phyloP scores from a whole-genome alignment of 2,113 vertebrate species.

The Grammomys dolichurus region DNA sequence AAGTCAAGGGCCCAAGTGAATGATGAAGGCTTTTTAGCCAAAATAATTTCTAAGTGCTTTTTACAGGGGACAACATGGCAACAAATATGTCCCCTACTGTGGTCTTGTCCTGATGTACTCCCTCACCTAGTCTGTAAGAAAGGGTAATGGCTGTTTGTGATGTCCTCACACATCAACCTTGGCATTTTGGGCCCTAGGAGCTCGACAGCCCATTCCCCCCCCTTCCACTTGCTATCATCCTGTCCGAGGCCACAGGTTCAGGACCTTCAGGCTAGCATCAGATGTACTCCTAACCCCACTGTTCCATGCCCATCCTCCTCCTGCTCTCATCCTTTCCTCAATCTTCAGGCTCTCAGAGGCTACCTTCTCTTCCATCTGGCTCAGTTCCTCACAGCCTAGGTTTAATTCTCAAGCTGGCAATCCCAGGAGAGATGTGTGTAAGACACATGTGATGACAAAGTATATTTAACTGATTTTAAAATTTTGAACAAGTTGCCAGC shows the following conservation, averaged over 20 bases:
- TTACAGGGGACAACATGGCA: neutral
- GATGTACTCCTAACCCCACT: no score
- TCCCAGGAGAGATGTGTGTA: neutral
- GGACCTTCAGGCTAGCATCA: neutral
- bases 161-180: no score
- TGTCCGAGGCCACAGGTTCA: neutral
- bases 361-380: neutral
- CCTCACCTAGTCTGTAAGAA: neutral
- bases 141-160: neutral
- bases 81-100: neutral
- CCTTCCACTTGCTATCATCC: neutral
- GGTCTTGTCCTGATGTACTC: neutral
- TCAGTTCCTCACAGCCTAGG: neutral
- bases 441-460: neutral
- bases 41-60: neutral
- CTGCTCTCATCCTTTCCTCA: neutral
- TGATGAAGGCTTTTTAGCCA: neutral
- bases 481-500: neutral
- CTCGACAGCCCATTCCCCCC: neutral
- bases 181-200: neutral
- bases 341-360: neutral
- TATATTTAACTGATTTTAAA: neutral
- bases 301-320: neutral
- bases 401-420: neutral
- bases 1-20: neutral